Conservation (phyloP, 2,113 vertebrate species). For the Oryzias curvinotus region DNA sequence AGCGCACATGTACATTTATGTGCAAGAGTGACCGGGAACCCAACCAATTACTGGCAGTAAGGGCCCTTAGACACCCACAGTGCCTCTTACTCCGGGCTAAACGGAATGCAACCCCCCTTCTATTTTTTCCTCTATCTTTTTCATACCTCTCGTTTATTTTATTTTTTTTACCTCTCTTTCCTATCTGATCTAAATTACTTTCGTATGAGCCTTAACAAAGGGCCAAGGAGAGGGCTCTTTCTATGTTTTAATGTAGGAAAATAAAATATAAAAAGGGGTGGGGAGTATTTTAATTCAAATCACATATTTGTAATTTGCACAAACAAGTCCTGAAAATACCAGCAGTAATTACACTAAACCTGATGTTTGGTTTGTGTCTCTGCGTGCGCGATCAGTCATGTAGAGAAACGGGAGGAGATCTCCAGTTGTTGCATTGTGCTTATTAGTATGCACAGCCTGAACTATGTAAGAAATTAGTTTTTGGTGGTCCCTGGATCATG, state of each 20-base stretch:
- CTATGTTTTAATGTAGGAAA: conserved; percentile 47
- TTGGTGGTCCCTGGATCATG: conserved; percentile 59
- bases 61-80: conserved; percentile 85
- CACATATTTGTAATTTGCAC: conserved; percentile 80
- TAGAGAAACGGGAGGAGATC: conserved; percentile 42
- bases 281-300: conserved; percentile 82
- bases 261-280: too few relatives aligned
- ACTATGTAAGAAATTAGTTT: conserved; percentile 40
- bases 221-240: conserved; percentile 75
- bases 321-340: conserved; percentile 78
- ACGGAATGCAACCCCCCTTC: conserved; percentile 73
- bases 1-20: conserved; percentile 12
- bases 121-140: conserved; percentile 37
- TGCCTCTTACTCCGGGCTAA: conserved; percentile 82
- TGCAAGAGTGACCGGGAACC: conserved; percentile 66
- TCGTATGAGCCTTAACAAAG: conserved; percentile 79
- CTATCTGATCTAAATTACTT: conserved; percentile 78
- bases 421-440: conserved; percentile 38
- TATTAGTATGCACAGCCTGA: conserved; percentile 54
- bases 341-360: conserved; percentile 75
- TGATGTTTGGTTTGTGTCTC: conserved; percentile 26
- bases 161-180: conserved; percentile 32
- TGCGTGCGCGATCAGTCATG: conserved; percentile 35
- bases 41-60: conserved; percentile 93
- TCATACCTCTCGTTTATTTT: conserved; percentile 33